Percentiles rank a stretch among this genome's conserved stretches.
phyloP scores from a whole-genome alignment of 2,888 invertebrate species.

The Aspidiotus rigidus region DNA sequence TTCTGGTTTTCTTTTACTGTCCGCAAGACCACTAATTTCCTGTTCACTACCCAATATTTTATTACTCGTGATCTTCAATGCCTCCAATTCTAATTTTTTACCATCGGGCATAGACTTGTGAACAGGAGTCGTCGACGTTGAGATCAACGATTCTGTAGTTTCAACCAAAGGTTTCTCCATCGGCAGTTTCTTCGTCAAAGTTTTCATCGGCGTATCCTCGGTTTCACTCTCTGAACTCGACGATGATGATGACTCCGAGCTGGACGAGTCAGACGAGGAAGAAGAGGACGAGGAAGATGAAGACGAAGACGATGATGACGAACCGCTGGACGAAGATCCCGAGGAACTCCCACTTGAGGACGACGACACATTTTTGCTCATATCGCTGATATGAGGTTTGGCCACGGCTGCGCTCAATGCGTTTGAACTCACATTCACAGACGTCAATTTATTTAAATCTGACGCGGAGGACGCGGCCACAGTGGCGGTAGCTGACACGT shows the following conservation, averaged over 20 bases:
- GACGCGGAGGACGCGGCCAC: slow-evolving; percentile 38
- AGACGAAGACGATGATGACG: slow-evolving; percentile 37
- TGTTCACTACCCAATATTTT: neutral
- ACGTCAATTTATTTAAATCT: slow-evolving; percentile 47
- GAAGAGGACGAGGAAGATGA: slow-evolving; percentile 43
- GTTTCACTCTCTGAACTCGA: slow-evolving; percentile 52
- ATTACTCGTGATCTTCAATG: neutral
- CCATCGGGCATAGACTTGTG: slow-evolving; percentile 14
- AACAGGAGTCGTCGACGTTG: slow-evolving; percentile 1
- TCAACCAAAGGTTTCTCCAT: slow-evolving; percentile 19
- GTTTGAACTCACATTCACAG: slow-evolving; percentile 37
- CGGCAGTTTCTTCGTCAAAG: slow-evolving; percentile 37
- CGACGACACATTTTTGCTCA: neutral
- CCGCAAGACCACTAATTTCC: neutral
- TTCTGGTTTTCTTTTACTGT: neutral
- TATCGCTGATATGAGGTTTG: neutral
- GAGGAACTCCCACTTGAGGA: slow-evolving; percentile 10
- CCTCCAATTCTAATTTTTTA: slow-evolving; percentile 8
- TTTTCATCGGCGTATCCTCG: slow-evolving; percentile 40
- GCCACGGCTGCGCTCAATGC: neutral
- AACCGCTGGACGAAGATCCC: slow-evolving; percentile 30
- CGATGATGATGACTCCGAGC: slow-evolving; percentile 47
- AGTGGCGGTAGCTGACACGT: slow-evolving; percentile 36
- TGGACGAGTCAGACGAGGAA: slow-evolving; percentile 47
- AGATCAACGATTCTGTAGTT: neutral